Evolutionary conservation across 2,113 vertebrate genomes (phyloP), one percentile per base, ranked within the genome.

Genomic region (Anoplopoma fimbria): DNA sequence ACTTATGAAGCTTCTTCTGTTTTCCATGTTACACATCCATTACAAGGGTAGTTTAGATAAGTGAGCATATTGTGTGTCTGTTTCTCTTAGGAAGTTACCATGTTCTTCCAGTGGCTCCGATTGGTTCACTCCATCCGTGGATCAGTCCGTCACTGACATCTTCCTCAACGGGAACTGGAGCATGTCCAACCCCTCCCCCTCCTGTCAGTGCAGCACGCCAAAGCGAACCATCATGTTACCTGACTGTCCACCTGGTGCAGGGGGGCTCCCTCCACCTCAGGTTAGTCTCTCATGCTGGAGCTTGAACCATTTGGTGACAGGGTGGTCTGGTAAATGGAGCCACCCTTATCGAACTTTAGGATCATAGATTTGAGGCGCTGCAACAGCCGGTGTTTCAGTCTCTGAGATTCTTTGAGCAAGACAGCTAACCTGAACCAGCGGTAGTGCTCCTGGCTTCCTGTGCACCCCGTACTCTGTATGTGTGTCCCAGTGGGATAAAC

Each of bases 121-220:
- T n/a, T 99, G 98, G 98, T 92, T 91, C 27, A 97, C 95, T 0
- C 91, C 95, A 12, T 25, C 94, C 0, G 96, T 98, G 5, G 94
- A 97, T 55, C 93, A 96, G 33, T 94, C 95, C 1, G 86, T 99
- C 69, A 27, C 21, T 14, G 96, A 97, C 67, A 95, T 98, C 80
- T 96, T 99, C 86, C 86, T 93, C 58, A 95, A 97, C 1, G 97
- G 98, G 31, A 99, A 98, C 89, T 99, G 98, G 98, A 97, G 93
- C 33, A 97, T 99, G 96, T 90, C 97, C 74, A 96, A 97, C 90
- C 98, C 98, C 33, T 99, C 98, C 0, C 98, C 98, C 0, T 57
- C 95, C 29, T 99, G 98, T 0, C 93, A 97, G 79, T 99, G 98
- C 86, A 97, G 97, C 93, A 98, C 91, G 2, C 95, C 97, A 10